Base-by-base conservation (phyloP, 2,797 vertebrate genomes). In the Cichlasoma orientale region DNA sequence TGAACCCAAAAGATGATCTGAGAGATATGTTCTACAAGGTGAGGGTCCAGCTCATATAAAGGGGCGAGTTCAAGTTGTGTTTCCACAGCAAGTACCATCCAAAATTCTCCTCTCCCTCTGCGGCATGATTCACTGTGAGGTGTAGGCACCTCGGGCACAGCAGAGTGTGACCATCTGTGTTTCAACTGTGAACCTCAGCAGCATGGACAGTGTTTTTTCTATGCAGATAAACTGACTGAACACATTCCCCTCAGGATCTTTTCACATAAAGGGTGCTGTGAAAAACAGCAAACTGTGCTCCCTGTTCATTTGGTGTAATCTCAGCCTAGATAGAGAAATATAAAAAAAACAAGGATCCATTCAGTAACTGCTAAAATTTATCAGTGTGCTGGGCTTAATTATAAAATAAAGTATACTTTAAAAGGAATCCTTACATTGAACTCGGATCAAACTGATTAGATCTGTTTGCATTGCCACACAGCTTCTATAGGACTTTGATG, bases 11-110 rank as follows among this genome's bases (percentile, higher is more conserved):
- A 91, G 97, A 98, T 7, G 97, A 98, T 86, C 94, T 98, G 79
- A 93, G 97, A 85, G 97, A 98, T 90, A 98, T 98, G 97, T 98
- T 98, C 93, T 98, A 97, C 93, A 98, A 98, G 96, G 97, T 97
- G 85, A 86, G 82, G 8, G 1, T 55, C 27, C 19, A 4, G 19
- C 8, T 75, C 25, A n/a, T 19, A 12, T 41, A 10, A 14, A 3
- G 12, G 52, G 12, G 33, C 0, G 3, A 16, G 29, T 8, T 72
- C 33, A 36, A 36, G 33, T 50, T 66, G 18, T 47, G 27, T 47
- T 77, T 56, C 41, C 14, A 11, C 29, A 63, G 12, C 14, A 29
- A 16, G 11, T 53, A 1, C 23, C 25, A 50, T 13, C 25, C 27
- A 70, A 41, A 74, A 9, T 69, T 4, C 29, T 13, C 7, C 1